A percentile compares a stretch with the other conserved stretches of the same genome.
phyloP scores from a whole-genome alignment of 92 coral and sea anemone species.

The Micromussa lordhowensis region DNA sequence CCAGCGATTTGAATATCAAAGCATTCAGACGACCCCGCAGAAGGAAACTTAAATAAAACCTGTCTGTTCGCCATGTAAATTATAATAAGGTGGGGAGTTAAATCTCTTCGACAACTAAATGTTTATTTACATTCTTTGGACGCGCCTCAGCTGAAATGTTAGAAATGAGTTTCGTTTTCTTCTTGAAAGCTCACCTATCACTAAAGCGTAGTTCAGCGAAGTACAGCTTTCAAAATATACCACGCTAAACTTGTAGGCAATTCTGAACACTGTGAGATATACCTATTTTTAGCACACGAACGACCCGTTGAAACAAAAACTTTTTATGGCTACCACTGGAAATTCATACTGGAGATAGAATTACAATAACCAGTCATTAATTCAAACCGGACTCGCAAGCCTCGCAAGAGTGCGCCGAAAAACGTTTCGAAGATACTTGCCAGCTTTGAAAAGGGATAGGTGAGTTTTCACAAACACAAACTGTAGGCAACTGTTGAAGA shows the following conservation, averaged over 20 bases:
- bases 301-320: not conserved
- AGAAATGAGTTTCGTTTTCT: not conserved
- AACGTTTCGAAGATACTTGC: not conserved
- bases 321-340: not conserved
- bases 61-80: not conserved
- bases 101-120: not conserved
- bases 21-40: not conserved
- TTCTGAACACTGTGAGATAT: not conserved
- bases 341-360: not conserved
- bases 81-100: not conserved
- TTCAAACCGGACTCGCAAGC: not conserved
- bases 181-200: not conserved
- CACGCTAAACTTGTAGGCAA: not conserved
- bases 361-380: not conserved
- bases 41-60: not conserved
- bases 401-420: not conserved
- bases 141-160: not conserved
- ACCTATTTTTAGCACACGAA: not conserved
- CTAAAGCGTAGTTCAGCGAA: not conserved
- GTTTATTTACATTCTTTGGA: slow-evolving; percentile 1
- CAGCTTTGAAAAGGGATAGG: not conserved
- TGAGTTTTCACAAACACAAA: not conserved
- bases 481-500: not conserved
- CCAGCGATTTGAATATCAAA: not conserved
- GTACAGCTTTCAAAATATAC: not conserved